Conservation (phyloP, 2,888 invertebrate genomes). For the Drosophila quinaria region DNA sequence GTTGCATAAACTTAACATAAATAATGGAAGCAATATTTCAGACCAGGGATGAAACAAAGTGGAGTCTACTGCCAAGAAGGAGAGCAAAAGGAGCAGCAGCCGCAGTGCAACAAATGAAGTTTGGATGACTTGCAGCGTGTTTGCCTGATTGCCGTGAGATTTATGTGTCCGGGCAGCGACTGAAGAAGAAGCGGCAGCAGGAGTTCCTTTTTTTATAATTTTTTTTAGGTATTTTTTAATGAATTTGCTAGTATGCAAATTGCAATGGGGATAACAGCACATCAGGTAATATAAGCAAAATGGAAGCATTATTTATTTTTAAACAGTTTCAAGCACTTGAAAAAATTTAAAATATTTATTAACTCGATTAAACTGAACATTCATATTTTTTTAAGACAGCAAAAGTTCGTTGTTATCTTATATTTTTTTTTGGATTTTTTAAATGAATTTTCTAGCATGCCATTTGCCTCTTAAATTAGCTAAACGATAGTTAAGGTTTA, state of each 20-base stretch:
- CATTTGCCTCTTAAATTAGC: too few relatives aligned
- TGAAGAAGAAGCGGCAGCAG: constrained; percentile 9
- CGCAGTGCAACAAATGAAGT: constrained; percentile 79
- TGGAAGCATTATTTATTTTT: too few relatives aligned
- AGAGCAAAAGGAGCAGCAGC: constrained; percentile 30
- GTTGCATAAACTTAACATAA: constrained; percentile 77
- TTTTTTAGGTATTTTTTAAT: constrained; percentile 17
- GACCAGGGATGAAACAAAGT: constrained; percentile 54
- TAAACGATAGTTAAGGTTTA: too few relatives aligned
- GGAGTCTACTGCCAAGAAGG: constrained; percentile 13
- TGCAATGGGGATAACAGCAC: background rate
- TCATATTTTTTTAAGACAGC: too few relatives aligned
- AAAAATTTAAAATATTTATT: too few relatives aligned
- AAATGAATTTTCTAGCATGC: too few relatives aligned
- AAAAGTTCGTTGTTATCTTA: too few relatives aligned
- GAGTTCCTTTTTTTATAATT: constrained; percentile 28
- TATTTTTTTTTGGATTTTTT: too few relatives aligned
- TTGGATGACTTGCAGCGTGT: constrained; percentile 78
- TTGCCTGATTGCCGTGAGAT: constrained; percentile 78
- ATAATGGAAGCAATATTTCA: constrained; percentile 81
- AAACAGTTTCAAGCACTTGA: too few relatives aligned
- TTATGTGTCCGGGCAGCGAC: constrained; percentile 62
- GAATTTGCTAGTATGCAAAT: constrained; percentile 29
- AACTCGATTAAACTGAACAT: too few relatives aligned
- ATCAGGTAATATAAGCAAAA: background rate